Percentiles rank a stretch among this genome's conserved stretches.
phyloP scores from a whole-genome alignment of 2,888 invertebrate species.

The Mesorhabditis sp. region DNA sequence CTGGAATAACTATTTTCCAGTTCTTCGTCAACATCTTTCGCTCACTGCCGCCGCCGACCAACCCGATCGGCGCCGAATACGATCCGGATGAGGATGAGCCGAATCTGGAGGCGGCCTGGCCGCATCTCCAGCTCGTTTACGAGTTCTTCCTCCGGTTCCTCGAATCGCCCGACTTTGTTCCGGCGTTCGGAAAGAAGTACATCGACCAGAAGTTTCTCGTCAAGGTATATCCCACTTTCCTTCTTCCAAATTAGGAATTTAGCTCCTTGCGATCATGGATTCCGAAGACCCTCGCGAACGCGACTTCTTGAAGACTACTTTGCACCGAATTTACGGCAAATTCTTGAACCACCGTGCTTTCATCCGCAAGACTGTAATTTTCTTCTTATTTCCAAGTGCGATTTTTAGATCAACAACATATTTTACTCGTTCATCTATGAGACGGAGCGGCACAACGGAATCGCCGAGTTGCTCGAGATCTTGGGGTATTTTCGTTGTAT shows the following conservation, averaged over 20 bases:
- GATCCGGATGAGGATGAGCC: conserved; percentile 94
- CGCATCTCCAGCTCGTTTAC: conserved; percentile 66
- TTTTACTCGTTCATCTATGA: conserved; percentile 97
- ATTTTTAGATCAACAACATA: conserved; percentile 94
- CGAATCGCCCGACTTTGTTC: conserved; percentile 88
- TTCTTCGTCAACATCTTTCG: conserved; percentile 83
- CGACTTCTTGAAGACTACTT: conserved; percentile 95
- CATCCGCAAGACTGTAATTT: conserved; percentile 18
- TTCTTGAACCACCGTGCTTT: conserved; percentile 89
- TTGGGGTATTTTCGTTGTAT: conserved; percentile 70
- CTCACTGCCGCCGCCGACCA: conserved; percentile 80
- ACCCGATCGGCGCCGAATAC: conserved; percentile 75
- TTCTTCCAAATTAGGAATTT: conserved; percentile 41
- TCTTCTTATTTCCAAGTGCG: not conserved
- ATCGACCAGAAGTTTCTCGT: conserved; percentile 92
- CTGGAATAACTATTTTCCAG: conserved; percentile 57
- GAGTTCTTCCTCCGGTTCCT: conserved; percentile 73
- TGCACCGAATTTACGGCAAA: conserved; percentile 98
- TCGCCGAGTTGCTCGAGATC: conserved; percentile 95
- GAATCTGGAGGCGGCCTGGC: conserved; percentile 74
- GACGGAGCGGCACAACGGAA: conserved; percentile 98
- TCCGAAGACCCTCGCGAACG: conserved; percentile 98
- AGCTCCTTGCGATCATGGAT: conserved; percentile 96
- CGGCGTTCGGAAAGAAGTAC: conserved; percentile 82
- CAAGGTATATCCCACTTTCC: conserved; percentile 66